Base-by-base conservation (phyloP, 2,113 vertebrate genomes). In the Salvelinus sp. region DNA sequence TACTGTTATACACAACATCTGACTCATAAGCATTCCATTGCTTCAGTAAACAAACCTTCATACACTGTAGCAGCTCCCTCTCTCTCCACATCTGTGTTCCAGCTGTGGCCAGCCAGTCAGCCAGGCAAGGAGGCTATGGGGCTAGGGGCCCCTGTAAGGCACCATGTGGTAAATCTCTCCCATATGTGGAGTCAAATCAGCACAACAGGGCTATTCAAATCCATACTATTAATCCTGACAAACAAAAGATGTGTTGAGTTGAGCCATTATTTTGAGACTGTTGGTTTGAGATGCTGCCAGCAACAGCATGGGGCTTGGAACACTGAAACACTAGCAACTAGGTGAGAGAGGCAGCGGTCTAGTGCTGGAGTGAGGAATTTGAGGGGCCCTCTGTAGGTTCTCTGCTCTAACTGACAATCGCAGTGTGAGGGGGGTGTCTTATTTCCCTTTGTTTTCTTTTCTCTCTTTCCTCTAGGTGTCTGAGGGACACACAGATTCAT, bases 401-500 rank as follows among this genome's bases (percentile, higher is more conserved):
- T 62, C 58, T 23, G 58, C 58, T 23, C 13, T 62, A 22, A 22
- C 54, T 57, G 6, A 62, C n/a, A 22, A 16, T 62, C 9, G 6
- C 23, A 7, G 58, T 23, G 58, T 62, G 4, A 22, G 2, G 6
- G n/a, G n/a, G n/a, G 58, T n/a, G n/a, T 22, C 58, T n/a, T 7
- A 62, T 62, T n/a, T 62, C 16, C n/a, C 18, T 62, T 2, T 16
- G 5, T 38, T 63, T 69, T 47, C 66, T 20, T 33, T 18, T 74
- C 25, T 1, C 54, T 57, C 3, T 57, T 22, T 25, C 84, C 67
- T 81, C 85, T 90, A 98, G 97, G 93, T 83, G 73, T 90, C 81
- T 86, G 92, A 91, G 38, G 30, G 86, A 80, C 90, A 83, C 83
- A 90, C 71, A 63, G 95, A 94, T 73, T 91, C 90, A n/a, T 98